Conservation (phyloP, 2,888 invertebrate genomes). For the Slavum lentiscoides region DNA sequence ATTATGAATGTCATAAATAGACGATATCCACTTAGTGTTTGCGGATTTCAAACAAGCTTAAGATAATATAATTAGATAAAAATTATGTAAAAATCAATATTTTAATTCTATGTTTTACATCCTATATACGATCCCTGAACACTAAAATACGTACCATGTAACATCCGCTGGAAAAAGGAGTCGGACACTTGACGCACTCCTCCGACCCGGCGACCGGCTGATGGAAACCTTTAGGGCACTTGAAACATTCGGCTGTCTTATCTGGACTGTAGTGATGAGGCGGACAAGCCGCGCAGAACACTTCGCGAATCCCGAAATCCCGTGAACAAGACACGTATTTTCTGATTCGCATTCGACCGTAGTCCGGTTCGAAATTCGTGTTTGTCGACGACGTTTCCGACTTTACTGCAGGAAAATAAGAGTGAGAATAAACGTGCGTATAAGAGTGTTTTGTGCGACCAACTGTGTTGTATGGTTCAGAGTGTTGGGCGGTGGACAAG, state of each 20-base stretch:
- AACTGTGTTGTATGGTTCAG: too few relatives aligned
- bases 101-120: neutral
- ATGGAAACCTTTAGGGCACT: conserved; percentile 30
- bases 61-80: too few relatives aligned
- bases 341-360: neutral
- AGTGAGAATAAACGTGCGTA: too few relatives aligned
- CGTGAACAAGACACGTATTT: neutral
- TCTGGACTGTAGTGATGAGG: conserved; percentile 27
- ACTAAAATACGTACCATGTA: neutral
- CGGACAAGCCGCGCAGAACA: conserved; percentile 36
- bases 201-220: conserved; percentile 29
- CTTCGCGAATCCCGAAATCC: conserved; percentile 29
- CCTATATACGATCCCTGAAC: neutral
- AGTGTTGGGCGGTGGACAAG: too few relatives aligned
- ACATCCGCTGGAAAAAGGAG: conserved; percentile 21
- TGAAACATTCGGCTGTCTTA: neutral
- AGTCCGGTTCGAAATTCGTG: neutral
- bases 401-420: conserved; percentile 7
- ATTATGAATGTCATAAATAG: too few relatives aligned
- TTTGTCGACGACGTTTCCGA: conserved; percentile 11
- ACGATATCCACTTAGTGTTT: too few relatives aligned
- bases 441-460: too few relatives aligned
- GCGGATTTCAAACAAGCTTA: too few relatives aligned
- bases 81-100: too few relatives aligned
- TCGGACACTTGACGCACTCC: conserved; percentile 29